Evolutionary conservation across 2,797 vertebrate genomes (phyloP), one percentile per base, ranked within the genome.

Genomic region (Paedocypris micromegethes): DNA sequence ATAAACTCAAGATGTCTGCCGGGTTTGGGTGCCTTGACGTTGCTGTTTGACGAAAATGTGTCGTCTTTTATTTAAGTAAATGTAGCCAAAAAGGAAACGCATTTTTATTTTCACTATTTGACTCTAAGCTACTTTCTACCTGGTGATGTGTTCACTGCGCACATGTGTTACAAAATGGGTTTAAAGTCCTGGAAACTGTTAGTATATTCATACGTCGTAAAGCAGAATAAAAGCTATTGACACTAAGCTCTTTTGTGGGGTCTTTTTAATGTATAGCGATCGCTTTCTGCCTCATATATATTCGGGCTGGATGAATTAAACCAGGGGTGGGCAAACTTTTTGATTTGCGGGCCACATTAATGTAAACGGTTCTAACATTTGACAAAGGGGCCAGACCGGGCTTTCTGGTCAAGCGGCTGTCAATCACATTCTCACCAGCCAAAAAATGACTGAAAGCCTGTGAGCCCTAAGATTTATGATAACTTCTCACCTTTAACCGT

Each of bases 1-100:
- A 66, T 67, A 77, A 78, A 79, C 75, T 80, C 77, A 82, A 62
- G 52, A 58, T 73, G 70, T 83, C 76, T 74, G 50, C 53, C 74
- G 66, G 80, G 80, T 79, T 66, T 78, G 72, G 73, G 78, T 83
- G 79, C 79, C 77, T 85, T 81, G 72, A 63, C 65, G 74, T 79
- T 41, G 54, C 78, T 44, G 50, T 78, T 78, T 80, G 77, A 65
- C 70, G 77, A 70, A 64, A 65, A 65, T 78, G 74, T 76, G 70
- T 57, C 62, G 65, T 67, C 50, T 67, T 73, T 75, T 68, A 70
- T 58, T 76, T 70, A 52, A 61, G 63, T 65, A 66, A 71, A 66
- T 68, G 42, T 63, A 68, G 66, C 50, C 66, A 75, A 72, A 75
- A 59, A 60, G 4, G 42, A 56, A 72, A 61, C 4, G 42, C 37